Evolutionary conservation across 2,888 invertebrate genomes (phyloP).

Genomic region (Drosophila fulvimacula): DNA sequence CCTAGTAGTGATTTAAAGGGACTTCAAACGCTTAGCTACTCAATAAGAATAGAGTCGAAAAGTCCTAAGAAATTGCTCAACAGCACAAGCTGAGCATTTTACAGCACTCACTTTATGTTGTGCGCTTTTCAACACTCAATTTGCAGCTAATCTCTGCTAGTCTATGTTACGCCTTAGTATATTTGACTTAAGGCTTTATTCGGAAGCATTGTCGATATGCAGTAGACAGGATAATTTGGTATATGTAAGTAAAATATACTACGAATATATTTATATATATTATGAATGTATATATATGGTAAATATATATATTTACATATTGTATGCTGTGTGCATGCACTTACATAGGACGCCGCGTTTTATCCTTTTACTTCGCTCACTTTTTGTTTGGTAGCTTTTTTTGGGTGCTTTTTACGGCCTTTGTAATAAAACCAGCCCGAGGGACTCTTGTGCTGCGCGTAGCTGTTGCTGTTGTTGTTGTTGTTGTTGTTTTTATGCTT

Average conservation of each 20-base stretch:
- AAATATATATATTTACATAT: slow-evolving; percentile 6
- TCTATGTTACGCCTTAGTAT: neutral
- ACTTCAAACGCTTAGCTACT: neutral
- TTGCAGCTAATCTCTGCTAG: slow-evolving; percentile 23
- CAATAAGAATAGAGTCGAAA: neutral
- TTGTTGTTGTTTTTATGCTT: slow-evolving; percentile 40
- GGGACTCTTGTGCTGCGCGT: slow-evolving; percentile 49
- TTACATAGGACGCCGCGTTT: slow-evolving; percentile 54
- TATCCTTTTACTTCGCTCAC: slow-evolving; percentile 66
- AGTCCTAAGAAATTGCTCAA: neutral
- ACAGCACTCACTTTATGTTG: neutral
- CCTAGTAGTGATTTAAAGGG: neutral
- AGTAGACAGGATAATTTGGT: slow-evolving; percentile 20
- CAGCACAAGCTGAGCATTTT: slow-evolving; percentile 2
- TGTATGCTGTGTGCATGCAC: slow-evolving; percentile 44
- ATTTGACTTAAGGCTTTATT: slow-evolving; percentile 12
- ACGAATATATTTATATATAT: neutral
- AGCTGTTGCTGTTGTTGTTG: slow-evolving; percentile 29
- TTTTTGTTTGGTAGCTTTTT: slow-evolving; percentile 33
- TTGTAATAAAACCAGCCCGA: slow-evolving; percentile 79
- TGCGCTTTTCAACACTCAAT: slow-evolving; percentile 25
- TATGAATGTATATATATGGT: neutral
- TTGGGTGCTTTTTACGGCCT: slow-evolving; percentile 63
- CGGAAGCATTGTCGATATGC: slow-evolving; percentile 18
- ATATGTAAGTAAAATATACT: slow-evolving; percentile 32